These are phyloP conservation scores for Scarus forsteni DNA, from an alignment of 2,797 vertebrate species.

Conservation along the genomic window DNA sequence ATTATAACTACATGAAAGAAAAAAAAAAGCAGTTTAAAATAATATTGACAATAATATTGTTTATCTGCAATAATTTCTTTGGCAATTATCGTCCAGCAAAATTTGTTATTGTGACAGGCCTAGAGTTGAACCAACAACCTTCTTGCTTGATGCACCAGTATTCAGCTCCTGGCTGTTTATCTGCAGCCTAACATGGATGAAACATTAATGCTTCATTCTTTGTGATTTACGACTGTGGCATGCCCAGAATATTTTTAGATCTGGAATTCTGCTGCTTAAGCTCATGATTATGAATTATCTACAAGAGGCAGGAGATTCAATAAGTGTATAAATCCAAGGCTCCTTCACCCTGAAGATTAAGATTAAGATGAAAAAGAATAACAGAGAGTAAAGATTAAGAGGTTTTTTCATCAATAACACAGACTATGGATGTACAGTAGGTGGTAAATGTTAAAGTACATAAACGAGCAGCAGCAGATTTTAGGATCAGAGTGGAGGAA, in stretches of 20 bases:
- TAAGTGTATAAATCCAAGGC: slow-evolving; percentile 15
- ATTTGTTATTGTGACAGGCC: no score
- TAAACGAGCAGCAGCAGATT: background rate
- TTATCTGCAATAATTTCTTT: no score
- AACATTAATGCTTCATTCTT: no score
- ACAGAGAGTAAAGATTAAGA: background rate
- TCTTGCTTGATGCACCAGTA: no score
- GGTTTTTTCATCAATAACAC: slow-evolving; percentile 2
- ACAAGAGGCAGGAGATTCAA: slow-evolving; percentile 14
- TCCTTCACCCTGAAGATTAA: background rate
- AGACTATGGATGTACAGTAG: background rate
- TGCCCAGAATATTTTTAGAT: background rate
- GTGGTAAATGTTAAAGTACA: slow-evolving; percentile 16
- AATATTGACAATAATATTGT: no score
- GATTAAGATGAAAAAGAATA: background rate
- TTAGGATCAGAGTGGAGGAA: slow-evolving; percentile 5
- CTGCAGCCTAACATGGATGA: no score
- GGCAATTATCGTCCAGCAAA: no score
- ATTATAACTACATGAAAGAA: no score
- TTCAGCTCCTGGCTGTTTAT: no score
- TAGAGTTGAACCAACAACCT: no score
- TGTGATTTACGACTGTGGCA: no score
- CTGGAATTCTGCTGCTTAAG: background rate
- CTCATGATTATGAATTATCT: slow-evolving; percentile 34
- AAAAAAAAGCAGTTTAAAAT: no score